phyloP scores from a whole-genome alignment of 2,888 invertebrate genomes.

The Drosophila neonasuta region DNA sequence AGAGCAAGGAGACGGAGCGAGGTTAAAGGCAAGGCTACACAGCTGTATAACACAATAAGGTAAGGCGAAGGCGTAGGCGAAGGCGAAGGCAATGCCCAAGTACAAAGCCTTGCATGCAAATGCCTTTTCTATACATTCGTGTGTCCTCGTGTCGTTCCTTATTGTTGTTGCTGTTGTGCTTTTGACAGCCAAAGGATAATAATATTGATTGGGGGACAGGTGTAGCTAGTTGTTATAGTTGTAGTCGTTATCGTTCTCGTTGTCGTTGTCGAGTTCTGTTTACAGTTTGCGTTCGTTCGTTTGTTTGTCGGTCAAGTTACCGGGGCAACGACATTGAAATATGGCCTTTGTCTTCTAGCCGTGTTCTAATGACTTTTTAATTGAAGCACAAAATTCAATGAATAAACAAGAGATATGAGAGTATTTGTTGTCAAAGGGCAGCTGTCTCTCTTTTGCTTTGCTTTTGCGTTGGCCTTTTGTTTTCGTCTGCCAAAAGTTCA shows the following conservation, averaged over 20 bases:
- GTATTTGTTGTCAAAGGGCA: slow-evolving; percentile 47
- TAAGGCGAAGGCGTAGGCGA: slow-evolving; percentile 57
- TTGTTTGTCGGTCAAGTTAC: slow-evolving; percentile 59
- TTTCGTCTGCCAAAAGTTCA: slow-evolving; percentile 34
- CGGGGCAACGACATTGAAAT: slow-evolving; percentile 66
- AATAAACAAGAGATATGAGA: slow-evolving; percentile 64
- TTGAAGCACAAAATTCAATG: slow-evolving; percentile 71
- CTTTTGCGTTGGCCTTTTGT: not conserved
- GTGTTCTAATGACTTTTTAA: slow-evolving; percentile 69
- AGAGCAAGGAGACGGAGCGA: slow-evolving; percentile 17
- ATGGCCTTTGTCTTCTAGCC: slow-evolving; percentile 39
- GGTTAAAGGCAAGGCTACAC: slow-evolving; percentile 53
- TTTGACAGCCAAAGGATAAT: slow-evolving; percentile 71
- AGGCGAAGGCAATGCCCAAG: slow-evolving; percentile 37
- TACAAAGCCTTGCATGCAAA: slow-evolving; percentile 68
- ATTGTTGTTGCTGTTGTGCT: slow-evolving; percentile 31
- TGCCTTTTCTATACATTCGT: slow-evolving; percentile 42
- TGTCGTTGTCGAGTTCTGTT: slow-evolving; percentile 38
- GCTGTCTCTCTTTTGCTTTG: slow-evolving; percentile 21
- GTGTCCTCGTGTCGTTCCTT: not conserved
- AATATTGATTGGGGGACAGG: slow-evolving; percentile 63
- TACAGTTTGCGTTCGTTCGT: slow-evolving; percentile 35
- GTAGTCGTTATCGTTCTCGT: not conserved
- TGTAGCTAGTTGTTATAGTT: not conserved
- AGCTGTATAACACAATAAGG: slow-evolving; percentile 15